These are phyloP conservation scores for Lagopus muta DNA, from an alignment of 2,113 vertebrate species.

Conservation along the genomic window DNA sequence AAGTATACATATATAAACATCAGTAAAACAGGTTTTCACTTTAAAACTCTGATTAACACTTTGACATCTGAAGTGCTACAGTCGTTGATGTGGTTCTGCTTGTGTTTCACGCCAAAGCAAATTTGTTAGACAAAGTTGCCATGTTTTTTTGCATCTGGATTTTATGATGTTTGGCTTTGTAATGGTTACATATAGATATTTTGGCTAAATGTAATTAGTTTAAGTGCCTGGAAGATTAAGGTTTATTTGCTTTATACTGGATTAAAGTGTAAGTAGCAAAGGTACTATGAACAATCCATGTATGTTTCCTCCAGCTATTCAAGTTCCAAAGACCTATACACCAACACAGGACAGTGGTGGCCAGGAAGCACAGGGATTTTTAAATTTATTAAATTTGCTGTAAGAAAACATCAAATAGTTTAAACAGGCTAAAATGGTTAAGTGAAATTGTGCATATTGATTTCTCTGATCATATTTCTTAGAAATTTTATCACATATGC, in stretches of 20 bases:
- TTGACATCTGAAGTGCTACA: constrained; percentile 25
- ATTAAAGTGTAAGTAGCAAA: constrained; percentile 67
- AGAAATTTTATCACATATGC: constrained; percentile 29
- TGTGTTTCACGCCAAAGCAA: constrained; percentile 68
- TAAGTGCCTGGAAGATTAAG: constrained; percentile 75
- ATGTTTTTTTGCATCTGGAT: constrained; percentile 74
- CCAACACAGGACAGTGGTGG: constrained; percentile 43
- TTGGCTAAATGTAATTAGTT: constrained; percentile 71
- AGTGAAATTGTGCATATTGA: constrained; percentile 64
- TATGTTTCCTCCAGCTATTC: constrained; percentile 40
- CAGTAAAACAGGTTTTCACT: not conserved
- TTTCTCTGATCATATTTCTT: constrained; percentile 63
- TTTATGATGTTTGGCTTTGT: constrained; percentile 72
- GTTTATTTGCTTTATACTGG: constrained; percentile 67
- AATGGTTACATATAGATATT: constrained; percentile 45
- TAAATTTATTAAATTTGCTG: constrained; percentile 75
- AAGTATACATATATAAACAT: not conserved
- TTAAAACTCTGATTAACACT: not conserved
- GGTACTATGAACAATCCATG: constrained; percentile 53
- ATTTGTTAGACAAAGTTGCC: constrained; percentile 74
- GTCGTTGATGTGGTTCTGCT: constrained; percentile 8
- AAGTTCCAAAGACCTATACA: constrained; percentile 39
- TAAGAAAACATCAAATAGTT: constrained; percentile 45
- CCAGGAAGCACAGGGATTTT: constrained; percentile 71
- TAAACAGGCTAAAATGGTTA: constrained; percentile 58